Evolutionary conservation across 2,797 vertebrate species (phyloP), one percentile per base, ranked within the genome.

Genomic region (Gastrophryne carolinensis): DNA sequence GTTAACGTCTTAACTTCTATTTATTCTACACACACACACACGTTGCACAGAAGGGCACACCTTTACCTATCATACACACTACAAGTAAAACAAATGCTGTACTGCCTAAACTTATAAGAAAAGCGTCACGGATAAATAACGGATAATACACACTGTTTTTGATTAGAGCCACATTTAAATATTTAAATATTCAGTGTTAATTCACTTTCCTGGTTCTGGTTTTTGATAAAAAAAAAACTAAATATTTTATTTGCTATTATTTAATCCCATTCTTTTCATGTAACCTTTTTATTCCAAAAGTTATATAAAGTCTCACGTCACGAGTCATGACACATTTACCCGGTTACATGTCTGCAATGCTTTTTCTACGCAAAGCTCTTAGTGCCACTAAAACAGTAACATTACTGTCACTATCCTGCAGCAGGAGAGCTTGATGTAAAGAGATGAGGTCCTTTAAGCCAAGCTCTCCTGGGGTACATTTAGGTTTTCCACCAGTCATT

Each of bases 361-460:
- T 52, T 37, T 53, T 52, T 37, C 37, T 53, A 37, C 49, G 37
- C 53, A 52, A 67, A 13, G 12, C 30, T 35, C 49, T 11, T 15
- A 15, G n/a, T n/a, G n/a, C n/a, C n/a, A n/a, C n/a, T n/a, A n/a
- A 41, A 23, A 53, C 64, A 52, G 35, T 67, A 49, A 24, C 64
- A 67, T 67, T 67, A 53, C 30, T 53, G 49, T 67, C 64, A 67
- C 29, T 21, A 24, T 13, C 52, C 39, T 47, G 53, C 64, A 67
- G 49, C 47, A 21, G 49, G 47, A 29, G 27, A 23, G 61, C 49
- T 11, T 13, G 30, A 30, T 29, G 53, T 30, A 24, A 6, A 47
- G 54, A 23, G 67, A 71, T 60, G 67, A 47, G 58, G 67, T 71
- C 10, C 44, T 71, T 44, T 70, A 47, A 35, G 52, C 34, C 52